Conservation (phyloP, 2,888 invertebrate species). For the Tipula confusa region DNA sequence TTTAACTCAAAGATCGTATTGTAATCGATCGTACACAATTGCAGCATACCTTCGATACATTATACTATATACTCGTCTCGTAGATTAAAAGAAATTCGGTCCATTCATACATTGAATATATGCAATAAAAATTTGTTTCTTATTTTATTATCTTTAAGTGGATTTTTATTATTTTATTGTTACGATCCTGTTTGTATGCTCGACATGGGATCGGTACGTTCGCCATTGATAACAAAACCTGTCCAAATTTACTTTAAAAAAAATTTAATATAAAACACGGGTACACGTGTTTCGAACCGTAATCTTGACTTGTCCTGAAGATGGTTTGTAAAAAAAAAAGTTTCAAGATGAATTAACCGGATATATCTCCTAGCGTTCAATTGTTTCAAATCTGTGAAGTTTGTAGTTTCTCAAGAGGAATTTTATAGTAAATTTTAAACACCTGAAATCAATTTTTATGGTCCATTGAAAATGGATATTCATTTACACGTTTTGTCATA, state of each 20-base stretch:
- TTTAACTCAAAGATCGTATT: neutral
- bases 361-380: neutral
- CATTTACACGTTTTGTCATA: neutral
- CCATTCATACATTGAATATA: neutral
- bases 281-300: neutral
- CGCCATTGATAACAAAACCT: neutral
- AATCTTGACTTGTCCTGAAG: neutral
- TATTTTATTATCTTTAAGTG: slow-evolving; percentile 20
- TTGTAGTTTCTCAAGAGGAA: neutral
- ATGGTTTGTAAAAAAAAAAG: neutral
- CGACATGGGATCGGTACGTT: neutral
- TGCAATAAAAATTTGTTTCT: slow-evolving; percentile 20
- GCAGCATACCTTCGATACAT: neutral
- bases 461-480: neutral
- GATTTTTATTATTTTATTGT: slow-evolving; percentile 20
- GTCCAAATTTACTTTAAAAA: neutral
- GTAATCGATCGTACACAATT: neutral
- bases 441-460: neutral
- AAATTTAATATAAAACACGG: neutral
- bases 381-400: neutral
- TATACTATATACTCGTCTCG: no score
- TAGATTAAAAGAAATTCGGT: neutral
- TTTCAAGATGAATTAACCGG: neutral
- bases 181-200: neutral
- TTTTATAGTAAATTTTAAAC: neutral